These are phyloP conservation scores for Ranitomeya variabilis DNA, from an alignment of 2,113 vertebrate genomes.

Conservation along the genomic window DNA sequence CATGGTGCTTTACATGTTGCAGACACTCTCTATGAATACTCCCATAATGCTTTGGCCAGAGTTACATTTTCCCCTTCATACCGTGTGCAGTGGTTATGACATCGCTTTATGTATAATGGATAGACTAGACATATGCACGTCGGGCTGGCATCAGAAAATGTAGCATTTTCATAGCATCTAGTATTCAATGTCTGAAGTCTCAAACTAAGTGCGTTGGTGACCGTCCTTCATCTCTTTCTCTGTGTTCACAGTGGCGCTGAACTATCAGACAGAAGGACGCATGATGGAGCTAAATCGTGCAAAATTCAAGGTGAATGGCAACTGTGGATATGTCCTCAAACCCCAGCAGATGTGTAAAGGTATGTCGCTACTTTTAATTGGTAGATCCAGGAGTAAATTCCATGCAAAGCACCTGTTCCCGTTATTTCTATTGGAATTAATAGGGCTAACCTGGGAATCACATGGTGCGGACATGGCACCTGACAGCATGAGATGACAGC, in stretches of 20 bases:
- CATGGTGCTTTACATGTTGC: too few relatives aligned
- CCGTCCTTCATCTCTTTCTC: neutral
- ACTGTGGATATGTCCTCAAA: constrained; percentile 93
- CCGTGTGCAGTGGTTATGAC: neutral
- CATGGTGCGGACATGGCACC: neutral
- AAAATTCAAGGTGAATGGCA: constrained; percentile 94
- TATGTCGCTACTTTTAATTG: constrained; percentile 62
- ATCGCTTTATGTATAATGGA: neutral
- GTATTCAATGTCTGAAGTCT: neutral
- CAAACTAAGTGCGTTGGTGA: neutral
- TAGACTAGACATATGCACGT: neutral
- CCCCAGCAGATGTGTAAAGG: constrained; percentile 96
- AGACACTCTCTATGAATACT: too few relatives aligned
- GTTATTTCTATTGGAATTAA: neutral
- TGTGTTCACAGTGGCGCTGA: constrained; percentile 85
- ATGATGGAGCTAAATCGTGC: constrained; percentile 97
- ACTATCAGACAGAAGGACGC: constrained; percentile 96
- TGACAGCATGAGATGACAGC: neutral
- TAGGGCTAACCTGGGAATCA: neutral
- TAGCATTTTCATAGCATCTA: neutral
- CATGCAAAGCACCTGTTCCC: neutral
- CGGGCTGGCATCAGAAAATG: neutral
- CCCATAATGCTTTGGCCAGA: neutral
- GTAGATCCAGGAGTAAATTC: neutral
- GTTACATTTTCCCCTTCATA: neutral